These are phyloP conservation scores for Neoniphon sammara DNA, from an alignment of 2,797 vertebrate species.

Conservation along the genomic window DNA sequence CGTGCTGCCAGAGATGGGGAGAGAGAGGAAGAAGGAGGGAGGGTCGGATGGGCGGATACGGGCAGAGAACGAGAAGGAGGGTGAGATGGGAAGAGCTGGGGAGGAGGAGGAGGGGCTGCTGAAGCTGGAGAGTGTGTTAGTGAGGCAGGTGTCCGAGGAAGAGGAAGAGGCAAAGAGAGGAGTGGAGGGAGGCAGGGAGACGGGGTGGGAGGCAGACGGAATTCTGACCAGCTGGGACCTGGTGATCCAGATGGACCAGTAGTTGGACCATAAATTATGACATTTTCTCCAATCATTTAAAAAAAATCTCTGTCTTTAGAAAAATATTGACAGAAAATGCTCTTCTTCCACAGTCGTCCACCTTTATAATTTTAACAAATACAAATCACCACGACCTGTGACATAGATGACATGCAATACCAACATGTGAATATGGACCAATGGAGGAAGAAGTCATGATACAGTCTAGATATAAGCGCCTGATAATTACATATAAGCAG, in stretches of 20 bases:
- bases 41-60: neutral
- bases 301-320: too few relatives aligned
- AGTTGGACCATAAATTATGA: conserved; percentile 48
- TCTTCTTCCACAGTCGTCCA: neutral
- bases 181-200: neutral
- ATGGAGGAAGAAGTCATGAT: too few relatives aligned
- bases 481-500: too few relatives aligned
- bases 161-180: conserved; percentile 4
- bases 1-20: conserved; percentile 31
- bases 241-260: conserved; percentile 50
- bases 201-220: conserved; percentile 13
- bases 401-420: neutral
- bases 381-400: too few relatives aligned
- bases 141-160: conserved; percentile 63
- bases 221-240: conserved; percentile 64
- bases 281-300: neutral
- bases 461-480: too few relatives aligned
- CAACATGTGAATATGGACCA: too few relatives aligned
- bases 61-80: conserved; percentile 14
- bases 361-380: neutral
- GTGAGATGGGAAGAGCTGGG: neutral
- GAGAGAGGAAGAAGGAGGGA: neutral
- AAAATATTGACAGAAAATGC: too few relatives aligned
- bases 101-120: neutral
- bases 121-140: conserved; percentile 56